phyloP scores from a whole-genome alignment of 1,140 invertebrate species.

The Goniozus legneri region DNA sequence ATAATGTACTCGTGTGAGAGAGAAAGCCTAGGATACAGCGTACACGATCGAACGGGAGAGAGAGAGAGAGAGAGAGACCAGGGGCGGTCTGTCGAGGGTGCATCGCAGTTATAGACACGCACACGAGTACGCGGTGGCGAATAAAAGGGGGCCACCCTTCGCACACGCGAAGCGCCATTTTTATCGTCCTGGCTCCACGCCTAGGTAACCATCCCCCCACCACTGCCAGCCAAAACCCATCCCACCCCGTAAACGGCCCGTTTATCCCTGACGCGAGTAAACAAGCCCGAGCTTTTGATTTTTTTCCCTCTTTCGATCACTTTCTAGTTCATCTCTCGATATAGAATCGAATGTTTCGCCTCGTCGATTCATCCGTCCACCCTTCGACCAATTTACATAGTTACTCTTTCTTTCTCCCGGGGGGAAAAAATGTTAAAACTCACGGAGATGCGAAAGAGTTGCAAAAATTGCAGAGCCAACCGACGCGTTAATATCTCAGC shows the following conservation, averaged over 20 bases:
- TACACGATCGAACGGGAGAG: constrained; percentile 2
- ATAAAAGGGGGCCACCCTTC: constrained; percentile 15
- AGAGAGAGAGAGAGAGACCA: constrained; percentile 18
- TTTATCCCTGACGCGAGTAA: constrained; percentile 22
- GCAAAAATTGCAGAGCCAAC: too few species aligned
- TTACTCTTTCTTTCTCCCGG: too few species aligned
- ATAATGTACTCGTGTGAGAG: too few species aligned
- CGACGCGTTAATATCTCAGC: too few species aligned
- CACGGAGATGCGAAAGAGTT: too few species aligned
- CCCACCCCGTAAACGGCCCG: constrained; percentile 5
- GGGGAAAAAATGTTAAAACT: too few species aligned
- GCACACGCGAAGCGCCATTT: constrained; percentile 32
- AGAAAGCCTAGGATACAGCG: not conserved
- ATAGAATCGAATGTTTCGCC: too few species aligned
- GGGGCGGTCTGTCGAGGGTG: constrained; percentile 37
- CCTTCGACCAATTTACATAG: too few species aligned
- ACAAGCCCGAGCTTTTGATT: constrained; percentile 19
- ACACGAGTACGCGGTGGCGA: not conserved
- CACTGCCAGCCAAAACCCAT: constrained; percentile 7
- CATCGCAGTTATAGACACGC: constrained; percentile 32
- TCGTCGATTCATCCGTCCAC: not conserved
- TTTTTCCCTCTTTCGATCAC: constrained; percentile 1
- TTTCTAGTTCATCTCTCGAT: too few species aligned
- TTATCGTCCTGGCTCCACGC: constrained; percentile 40
- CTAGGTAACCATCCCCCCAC: constrained; percentile 16